A percentile compares a stretch with the other conserved stretches of the same genome.
phyloP scores from a whole-genome alignment of 2,888 invertebrate species.

The Gnatocerus cornutus region DNA sequence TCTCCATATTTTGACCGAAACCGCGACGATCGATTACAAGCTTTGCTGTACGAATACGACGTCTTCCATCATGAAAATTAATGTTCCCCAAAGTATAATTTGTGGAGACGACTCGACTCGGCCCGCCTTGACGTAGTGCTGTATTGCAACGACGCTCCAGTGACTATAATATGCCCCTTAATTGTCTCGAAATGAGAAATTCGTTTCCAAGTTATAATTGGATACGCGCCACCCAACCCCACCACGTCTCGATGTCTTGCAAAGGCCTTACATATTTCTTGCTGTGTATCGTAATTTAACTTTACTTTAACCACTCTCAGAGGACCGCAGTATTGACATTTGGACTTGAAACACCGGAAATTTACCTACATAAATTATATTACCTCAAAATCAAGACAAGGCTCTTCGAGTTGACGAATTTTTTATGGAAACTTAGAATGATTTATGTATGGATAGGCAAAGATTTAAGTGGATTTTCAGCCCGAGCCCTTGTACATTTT shows the following conservation, averaged over 20 bases:
- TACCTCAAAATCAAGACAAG: too few relatives aligned
- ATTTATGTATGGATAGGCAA: too few relatives aligned
- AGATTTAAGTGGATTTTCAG: too few relatives aligned
- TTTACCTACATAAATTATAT: too few relatives aligned
- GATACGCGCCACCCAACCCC: conserved; percentile 69
- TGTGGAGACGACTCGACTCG: conserved; percentile 70
- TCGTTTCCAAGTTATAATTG: conserved; percentile 75
- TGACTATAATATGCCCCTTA: conserved; percentile 74
- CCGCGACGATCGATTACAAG: conserved; percentile 51
- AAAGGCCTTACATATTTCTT: conserved; percentile 50
- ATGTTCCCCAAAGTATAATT: conserved; percentile 74
- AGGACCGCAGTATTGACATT: background rate
- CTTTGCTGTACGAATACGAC: conserved; percentile 44
- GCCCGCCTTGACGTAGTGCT: conserved; percentile 61
- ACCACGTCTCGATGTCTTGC: conserved; percentile 59
- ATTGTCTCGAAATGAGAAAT: conserved; percentile 75
- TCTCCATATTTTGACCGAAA: conserved; percentile 62
- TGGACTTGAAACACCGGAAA: conserved; percentile 2
- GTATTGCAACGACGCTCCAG: conserved; percentile 70
- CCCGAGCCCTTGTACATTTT: too few relatives aligned
- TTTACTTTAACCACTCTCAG: background rate
- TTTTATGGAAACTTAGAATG: too few relatives aligned
- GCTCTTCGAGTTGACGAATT: too few relatives aligned
- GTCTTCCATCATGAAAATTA: conserved; percentile 72
- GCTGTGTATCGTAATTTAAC: conserved; percentile 27